phyloP scores from a whole-genome alignment of 2,113 vertebrate genomes.

The Nothocercus nigrocapillus region DNA sequence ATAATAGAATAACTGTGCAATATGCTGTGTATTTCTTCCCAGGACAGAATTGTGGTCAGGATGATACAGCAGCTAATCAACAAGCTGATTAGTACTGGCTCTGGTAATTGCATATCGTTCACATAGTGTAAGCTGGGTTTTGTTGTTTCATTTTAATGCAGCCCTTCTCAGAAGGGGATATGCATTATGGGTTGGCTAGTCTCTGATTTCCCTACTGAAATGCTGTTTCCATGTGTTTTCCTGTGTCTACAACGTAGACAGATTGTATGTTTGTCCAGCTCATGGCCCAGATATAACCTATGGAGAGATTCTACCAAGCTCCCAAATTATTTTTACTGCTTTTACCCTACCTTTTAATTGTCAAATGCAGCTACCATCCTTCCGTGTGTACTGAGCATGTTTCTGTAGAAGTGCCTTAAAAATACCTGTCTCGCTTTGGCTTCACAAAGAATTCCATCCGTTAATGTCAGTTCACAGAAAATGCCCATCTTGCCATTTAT shows the following conservation, averaged over 20 bases:
- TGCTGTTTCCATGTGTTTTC: background rate
- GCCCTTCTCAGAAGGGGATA: background rate
- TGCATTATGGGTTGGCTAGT: background rate
- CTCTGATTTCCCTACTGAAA: background rate
- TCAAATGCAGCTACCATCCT: rapidly evolving
- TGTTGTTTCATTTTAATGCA: background rate
- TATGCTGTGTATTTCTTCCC: background rate
- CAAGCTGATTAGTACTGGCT: background rate
- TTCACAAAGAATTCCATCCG: background rate
- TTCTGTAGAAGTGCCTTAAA: background rate
- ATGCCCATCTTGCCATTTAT: background rate
- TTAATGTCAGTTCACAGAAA: background rate
- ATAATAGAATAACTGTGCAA: background rate
- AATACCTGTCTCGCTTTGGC: rapidly evolving
- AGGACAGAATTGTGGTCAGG: background rate
- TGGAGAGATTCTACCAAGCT: background rate
- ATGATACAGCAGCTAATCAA: background rate
- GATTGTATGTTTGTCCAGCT: background rate
- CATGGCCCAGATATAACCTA: background rate
- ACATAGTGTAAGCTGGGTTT: background rate
- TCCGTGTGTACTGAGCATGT: background rate
- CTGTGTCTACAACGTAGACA: background rate
- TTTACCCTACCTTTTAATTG: background rate
- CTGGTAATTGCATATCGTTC: background rate
- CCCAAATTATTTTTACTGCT: background rate